phyloP scores from a whole-genome alignment of 1,140 invertebrate genomes.

The Drosophila guanche region DNA sequence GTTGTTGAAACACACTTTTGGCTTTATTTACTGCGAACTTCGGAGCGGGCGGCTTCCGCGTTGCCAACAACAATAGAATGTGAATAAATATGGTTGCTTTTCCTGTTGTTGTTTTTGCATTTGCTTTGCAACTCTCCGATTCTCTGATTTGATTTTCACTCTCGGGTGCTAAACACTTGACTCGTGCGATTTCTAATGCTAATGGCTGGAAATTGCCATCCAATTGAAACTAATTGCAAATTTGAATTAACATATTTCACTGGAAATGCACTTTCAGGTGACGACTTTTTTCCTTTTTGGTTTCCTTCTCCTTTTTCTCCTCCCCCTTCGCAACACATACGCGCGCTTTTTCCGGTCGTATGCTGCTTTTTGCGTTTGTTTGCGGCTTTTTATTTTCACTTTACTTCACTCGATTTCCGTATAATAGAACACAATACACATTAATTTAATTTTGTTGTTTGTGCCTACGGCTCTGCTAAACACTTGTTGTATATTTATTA shows the following conservation, averaged over 20 bases:
- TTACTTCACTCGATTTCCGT: constrained; percentile 26
- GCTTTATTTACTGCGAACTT: constrained; percentile 24
- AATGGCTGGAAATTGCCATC: constrained; percentile 34
- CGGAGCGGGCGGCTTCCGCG: constrained; percentile 28
- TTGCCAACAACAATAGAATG: constrained; percentile 17
- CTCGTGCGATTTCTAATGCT: constrained; percentile 45
- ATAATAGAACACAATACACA: constrained; percentile 27
- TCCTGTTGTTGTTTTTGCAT: not conserved
- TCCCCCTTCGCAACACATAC: constrained; percentile 19
- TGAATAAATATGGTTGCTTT: not conserved
- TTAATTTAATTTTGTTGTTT: constrained; percentile 38
- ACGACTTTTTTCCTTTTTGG: constrained; percentile 38
- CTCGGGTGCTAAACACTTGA: constrained; percentile 51
- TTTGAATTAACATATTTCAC: constrained; percentile 46
- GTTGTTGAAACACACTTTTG: constrained; percentile 21
- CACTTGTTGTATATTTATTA: constrained; percentile 20
- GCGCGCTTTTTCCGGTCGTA: constrained; percentile 52
- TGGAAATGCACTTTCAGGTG: constrained; percentile 19
- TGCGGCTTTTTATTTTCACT: constrained; percentile 13
- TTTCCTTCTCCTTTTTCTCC: constrained; percentile 28
- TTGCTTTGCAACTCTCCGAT: constrained; percentile 15
- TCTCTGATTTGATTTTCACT: constrained; percentile 32
- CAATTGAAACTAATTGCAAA: constrained; percentile 54
- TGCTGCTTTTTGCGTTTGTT: constrained; percentile 42
- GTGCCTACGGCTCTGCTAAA: constrained; percentile 2